Evolutionary conservation across 2,888 invertebrate species (phyloP), one percentile per base, ranked within the genome.

Genomic region (Hirtodrosophila duncani): DNA sequence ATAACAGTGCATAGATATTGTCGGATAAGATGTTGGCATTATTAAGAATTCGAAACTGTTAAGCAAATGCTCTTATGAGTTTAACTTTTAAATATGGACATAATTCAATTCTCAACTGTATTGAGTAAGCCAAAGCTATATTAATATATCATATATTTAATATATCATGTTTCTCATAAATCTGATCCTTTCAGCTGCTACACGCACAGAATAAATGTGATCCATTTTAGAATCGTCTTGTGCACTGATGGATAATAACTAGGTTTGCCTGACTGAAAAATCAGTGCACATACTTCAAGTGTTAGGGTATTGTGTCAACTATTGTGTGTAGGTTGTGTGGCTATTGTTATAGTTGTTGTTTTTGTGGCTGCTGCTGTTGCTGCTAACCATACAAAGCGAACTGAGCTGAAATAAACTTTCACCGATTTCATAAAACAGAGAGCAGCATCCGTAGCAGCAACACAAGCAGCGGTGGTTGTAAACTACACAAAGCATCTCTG

Each of bases 361-460:
- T 31, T 9, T 34, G 39, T 23, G 20, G 16, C 11, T 43, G 33
- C 7, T 34, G 46, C 13, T 39, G 51, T 36, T 50, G 78, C 55
- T 63, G 67, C 39, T 58, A 57, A 67, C 70, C 66, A 59, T 53
- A 77, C 77, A 74, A 74, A 77, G 42, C 58, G 42, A 67, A 53
- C 58, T 57, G 57, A 41, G 48, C 77, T 61, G 51, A 74, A 68
- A 68, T 67, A 66, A 78, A 81, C 80, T 81, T 81, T 81, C 80
- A 79, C 80, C 80, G 67, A 70, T 81, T 81, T 81, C 68, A 68
- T 60, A 68, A 70, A 69, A 45, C 67, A 24, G 63, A 57, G 42
- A 56, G 67, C 45, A 63, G 48, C 41, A 38, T 41, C 49, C 46
- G 13, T 30, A 37, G 30, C 64, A 43, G 24, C 38, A 41, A 14